Evolutionary conservation across 1,140 invertebrate genomes (phyloP).

Genomic region (Ectropis grisescens): DNA sequence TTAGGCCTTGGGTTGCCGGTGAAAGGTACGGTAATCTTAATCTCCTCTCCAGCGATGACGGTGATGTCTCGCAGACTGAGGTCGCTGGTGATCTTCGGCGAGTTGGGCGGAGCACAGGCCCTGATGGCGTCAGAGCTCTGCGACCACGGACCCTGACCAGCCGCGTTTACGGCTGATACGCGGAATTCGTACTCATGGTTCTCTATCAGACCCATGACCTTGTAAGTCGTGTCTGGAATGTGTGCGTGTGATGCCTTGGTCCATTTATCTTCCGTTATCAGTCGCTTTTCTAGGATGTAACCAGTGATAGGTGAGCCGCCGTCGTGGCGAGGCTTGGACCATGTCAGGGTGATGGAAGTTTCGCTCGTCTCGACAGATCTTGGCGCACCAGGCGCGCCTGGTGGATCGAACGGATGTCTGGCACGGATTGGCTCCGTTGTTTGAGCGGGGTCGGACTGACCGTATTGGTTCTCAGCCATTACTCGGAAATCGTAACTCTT

Average conservation of each 20-base stretch:
- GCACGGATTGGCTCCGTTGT: constrained; percentile 92
- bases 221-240: constrained; percentile 85
- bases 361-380: constrained; percentile 89
- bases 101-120: constrained; percentile 87
- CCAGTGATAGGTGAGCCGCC: constrained; percentile 92
- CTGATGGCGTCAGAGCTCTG: constrained; percentile 92
- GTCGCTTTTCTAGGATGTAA: constrained; percentile 93
- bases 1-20: constrained; percentile 90
- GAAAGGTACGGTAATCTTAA: constrained; percentile 95
- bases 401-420: constrained; percentile 96
- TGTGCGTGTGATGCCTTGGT: constrained; percentile 88
- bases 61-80: constrained; percentile 94
- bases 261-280: constrained; percentile 92
- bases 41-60: constrained; percentile 95
- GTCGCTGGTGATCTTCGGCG: constrained; percentile 94
- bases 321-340: constrained; percentile 94
- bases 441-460: constrained; percentile 91
- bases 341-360: constrained; percentile 93
- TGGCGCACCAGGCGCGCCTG: constrained; percentile 90
- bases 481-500: constrained; percentile 97
- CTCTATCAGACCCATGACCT: constrained; percentile 90
- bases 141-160: constrained; percentile 93
- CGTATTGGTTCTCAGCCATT: constrained; percentile 97
- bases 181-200: constrained; percentile 98
- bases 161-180: constrained; percentile 95